A percentile compares a stretch with the other conserved stretches of the same genome.
Evolutionary conservation across 1,140 invertebrate genomes (phyloP).

Genomic region (Drosophila repleta): DNA sequence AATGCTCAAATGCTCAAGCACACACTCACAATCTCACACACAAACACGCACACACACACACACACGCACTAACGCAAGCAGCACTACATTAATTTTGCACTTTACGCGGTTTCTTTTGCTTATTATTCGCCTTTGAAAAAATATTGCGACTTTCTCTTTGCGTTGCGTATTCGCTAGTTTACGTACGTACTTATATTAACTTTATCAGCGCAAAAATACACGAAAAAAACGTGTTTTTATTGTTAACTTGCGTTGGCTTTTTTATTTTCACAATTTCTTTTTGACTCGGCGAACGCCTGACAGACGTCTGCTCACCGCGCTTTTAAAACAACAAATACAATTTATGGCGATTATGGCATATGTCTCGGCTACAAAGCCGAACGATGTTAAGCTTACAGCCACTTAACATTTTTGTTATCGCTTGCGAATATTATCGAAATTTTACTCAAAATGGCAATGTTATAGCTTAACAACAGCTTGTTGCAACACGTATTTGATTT

Average conservation of each 20-base stretch:
- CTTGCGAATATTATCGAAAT: slow-evolving; percentile 5
- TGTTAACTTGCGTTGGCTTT: slow-evolving; percentile 31
- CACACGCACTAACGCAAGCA: not conserved
- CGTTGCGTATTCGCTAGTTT: slow-evolving; percentile 42
- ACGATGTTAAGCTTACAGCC: slow-evolving; percentile 24
- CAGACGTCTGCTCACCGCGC: slow-evolving; percentile 41
- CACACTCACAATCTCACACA: slow-evolving; percentile 1
- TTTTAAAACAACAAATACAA: slow-evolving; percentile 49
- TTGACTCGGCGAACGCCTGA: slow-evolving; percentile 26
- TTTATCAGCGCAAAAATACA: slow-evolving; percentile 1
- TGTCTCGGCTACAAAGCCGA: slow-evolving; percentile 30
- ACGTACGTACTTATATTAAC: slow-evolving; percentile 7
- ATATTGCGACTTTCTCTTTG: slow-evolving; percentile 46
- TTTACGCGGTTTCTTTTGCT: slow-evolving; percentile 37
- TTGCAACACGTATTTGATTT: not conserved
- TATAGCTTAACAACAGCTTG: not conserved
- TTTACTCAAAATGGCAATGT: slow-evolving; percentile 37
- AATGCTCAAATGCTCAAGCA: slow-evolving; percentile 42
- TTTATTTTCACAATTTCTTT: slow-evolving; percentile 42
- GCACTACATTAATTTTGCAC: slow-evolving; percentile 11
- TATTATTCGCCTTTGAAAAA: slow-evolving; percentile 30
- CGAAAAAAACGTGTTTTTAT: slow-evolving; percentile 33
- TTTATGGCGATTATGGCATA: slow-evolving; percentile 35
- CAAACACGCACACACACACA: not conserved
- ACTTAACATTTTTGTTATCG: slow-evolving; percentile 29